Conservation (phyloP, 2,113 vertebrate species). For the Rallus limicola region DNA sequence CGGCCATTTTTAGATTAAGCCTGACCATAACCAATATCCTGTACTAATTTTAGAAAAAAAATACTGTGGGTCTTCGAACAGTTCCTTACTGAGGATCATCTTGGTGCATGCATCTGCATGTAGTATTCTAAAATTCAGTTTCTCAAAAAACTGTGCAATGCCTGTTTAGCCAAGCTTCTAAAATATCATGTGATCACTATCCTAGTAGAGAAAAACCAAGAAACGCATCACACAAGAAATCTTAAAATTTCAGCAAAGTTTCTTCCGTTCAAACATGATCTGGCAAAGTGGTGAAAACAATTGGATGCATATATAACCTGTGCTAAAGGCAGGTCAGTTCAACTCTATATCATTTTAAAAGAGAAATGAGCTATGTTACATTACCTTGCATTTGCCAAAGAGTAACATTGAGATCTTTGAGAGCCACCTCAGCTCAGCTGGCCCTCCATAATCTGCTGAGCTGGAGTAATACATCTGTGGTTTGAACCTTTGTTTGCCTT, state of each 20-base stretch:
- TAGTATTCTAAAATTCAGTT: not conserved
- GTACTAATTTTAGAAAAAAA: not conserved
- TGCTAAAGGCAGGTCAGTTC: not conserved
- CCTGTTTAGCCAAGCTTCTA: not conserved
- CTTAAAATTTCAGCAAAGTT: not conserved
- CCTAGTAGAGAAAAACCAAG: not conserved
- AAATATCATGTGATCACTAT: not conserved
- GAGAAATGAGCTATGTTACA: not conserved
- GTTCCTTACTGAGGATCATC: not conserved
- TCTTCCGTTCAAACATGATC: not conserved
- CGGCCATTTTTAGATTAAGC: not conserved
- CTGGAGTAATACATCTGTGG: not conserved
- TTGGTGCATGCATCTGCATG: not conserved
- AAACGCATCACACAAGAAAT: not conserved
- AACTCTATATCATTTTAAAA: not conserved
- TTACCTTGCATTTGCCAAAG: not conserved
- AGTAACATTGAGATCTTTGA: not conserved
- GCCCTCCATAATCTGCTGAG: not conserved
- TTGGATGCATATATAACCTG: not conserved
- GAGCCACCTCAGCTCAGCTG: not conserved
- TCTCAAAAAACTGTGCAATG: not conserved
- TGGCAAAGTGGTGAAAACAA: not conserved
- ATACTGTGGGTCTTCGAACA: not conserved
- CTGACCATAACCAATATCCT: not conserved
- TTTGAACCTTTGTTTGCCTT: not conserved